Conservation (phyloP, 35 echinoderm and acorn worm species). For the Patiria miniata region DNA sequence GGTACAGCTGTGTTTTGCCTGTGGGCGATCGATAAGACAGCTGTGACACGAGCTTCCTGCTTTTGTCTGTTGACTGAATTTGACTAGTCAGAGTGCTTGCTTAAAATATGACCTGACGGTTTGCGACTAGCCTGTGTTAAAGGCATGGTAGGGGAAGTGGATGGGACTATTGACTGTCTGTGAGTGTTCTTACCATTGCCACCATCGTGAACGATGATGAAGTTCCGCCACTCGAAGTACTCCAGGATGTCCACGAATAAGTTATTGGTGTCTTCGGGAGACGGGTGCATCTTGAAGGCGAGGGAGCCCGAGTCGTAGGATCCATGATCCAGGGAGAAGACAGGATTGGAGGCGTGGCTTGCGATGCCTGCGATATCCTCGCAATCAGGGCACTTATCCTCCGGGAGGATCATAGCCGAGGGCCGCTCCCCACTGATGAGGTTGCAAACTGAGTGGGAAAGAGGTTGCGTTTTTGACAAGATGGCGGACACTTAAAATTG, state of each 20-base stretch:
- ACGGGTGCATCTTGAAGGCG: constrained; percentile 95
- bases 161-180: background rate
- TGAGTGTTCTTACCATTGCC: constrained; percentile 57
- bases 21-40: too few relatives aligned
- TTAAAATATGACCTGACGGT: too few relatives aligned
- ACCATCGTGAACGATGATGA: constrained; percentile 92
- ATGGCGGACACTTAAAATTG: background rate
- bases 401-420: constrained; percentile 74
- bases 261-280: constrained; percentile 71
- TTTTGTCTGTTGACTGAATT: too few relatives aligned
- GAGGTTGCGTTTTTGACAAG: background rate
- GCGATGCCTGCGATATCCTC: constrained; percentile 83
- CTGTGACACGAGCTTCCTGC: too few relatives aligned
- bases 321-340: constrained; percentile 74
- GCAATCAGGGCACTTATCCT: constrained; percentile 69
- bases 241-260: constrained; percentile 83
- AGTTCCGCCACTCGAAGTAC: constrained; percentile 88
- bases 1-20: too few relatives aligned
- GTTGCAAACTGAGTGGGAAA: constrained; percentile 58
- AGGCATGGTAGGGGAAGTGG: too few relatives aligned
- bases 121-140: too few relatives aligned
- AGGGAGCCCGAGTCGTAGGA: constrained; percentile 60
- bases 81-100: too few relatives aligned
- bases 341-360: constrained; percentile 84
- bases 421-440: constrained; percentile 62